These are phyloP conservation scores for Melanotaenia maccullochi DNA, from an alignment of 2,797 vertebrate genomes.

Conservation along the genomic window DNA sequence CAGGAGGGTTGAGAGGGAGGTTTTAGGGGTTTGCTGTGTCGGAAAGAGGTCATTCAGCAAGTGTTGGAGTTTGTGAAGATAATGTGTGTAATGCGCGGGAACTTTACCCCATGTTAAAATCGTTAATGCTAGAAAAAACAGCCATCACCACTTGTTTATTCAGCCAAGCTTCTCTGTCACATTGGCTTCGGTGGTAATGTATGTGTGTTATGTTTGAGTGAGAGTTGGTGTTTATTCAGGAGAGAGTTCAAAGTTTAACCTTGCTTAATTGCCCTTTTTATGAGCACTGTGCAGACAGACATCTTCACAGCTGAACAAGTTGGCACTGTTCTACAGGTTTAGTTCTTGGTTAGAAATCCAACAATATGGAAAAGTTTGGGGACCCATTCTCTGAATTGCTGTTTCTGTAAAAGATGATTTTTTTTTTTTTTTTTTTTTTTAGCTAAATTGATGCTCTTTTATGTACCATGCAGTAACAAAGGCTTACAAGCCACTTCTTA, in stretches of 20 bases:
- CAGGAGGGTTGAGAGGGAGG: slow-evolving; percentile 10
- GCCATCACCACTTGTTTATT: slow-evolving; percentile 62
- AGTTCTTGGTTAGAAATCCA: neutral
- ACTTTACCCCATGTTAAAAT: slow-evolving; percentile 60
- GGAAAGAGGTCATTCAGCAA: slow-evolving; percentile 37
- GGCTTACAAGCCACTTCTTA: too few relatives aligned
- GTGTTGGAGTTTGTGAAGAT: slow-evolving; percentile 15
- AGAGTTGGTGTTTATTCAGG: slow-evolving; percentile 66
- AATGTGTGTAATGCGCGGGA: slow-evolving; percentile 49
- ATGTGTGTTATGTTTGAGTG: slow-evolving; percentile 19
- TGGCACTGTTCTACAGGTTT: neutral
- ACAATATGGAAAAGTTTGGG: neutral
- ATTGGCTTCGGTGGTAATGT: slow-evolving; percentile 19
- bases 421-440: neutral
- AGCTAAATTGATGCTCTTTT: neutral
- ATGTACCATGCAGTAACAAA: neutral
- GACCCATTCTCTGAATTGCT: neutral
- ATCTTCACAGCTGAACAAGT: slow-evolving; percentile 1
- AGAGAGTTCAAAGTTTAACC: slow-evolving; percentile 56
- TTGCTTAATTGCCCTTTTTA: slow-evolving; percentile 30
- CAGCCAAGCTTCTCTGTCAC: slow-evolving; percentile 56
- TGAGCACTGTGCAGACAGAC: neutral
- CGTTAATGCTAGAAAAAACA: slow-evolving; percentile 61
- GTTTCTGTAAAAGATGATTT: neutral
- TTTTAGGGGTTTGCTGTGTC: slow-evolving; percentile 24